Percentiles rank a stretch among this genome's conserved stretches.
Conservation (phyloP, 2,113 vertebrate species). For the Sterna hirundo region DNA sequence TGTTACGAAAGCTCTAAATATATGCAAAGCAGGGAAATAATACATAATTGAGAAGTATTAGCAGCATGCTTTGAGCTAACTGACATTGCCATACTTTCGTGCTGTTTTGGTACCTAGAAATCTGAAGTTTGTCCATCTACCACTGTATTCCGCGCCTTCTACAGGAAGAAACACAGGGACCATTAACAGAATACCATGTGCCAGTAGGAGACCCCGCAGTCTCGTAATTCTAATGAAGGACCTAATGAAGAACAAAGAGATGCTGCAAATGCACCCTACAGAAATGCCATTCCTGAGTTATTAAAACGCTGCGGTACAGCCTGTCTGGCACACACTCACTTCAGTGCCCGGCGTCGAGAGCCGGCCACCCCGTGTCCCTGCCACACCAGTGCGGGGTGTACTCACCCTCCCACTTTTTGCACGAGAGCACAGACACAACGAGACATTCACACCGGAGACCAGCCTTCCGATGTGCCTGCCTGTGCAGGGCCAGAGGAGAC, state of each 20-base stretch:
- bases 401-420: neutral
- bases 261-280: neutral
- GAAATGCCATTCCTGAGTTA: neutral
- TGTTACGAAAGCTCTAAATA: neutral
- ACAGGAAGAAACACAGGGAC: rapidly evolving
- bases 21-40: neutral
- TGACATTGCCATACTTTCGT: neutral
- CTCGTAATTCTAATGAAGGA: neutral
- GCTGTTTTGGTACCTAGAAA: neutral
- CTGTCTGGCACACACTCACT: neutral
- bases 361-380: neutral
- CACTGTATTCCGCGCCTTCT: neutral
- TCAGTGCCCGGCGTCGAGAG: neutral
- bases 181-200: neutral
- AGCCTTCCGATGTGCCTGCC: neutral
- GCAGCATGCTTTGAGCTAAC: neutral
- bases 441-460: neutral
- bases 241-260: neutral
- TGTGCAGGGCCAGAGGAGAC: neutral
- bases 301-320: neutral
- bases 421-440: neutral
- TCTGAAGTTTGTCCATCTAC: neutral
- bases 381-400: rapidly evolving
- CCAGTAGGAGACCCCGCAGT: neutral
- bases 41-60: neutral